A percentile compares a stretch with the other conserved stretches of the same genome.
These are phyloP conservation scores for Corythoichthys haematopterus DNA, from an alignment of 2,113 vertebrate genomes.

Conservation along the genomic window DNA sequence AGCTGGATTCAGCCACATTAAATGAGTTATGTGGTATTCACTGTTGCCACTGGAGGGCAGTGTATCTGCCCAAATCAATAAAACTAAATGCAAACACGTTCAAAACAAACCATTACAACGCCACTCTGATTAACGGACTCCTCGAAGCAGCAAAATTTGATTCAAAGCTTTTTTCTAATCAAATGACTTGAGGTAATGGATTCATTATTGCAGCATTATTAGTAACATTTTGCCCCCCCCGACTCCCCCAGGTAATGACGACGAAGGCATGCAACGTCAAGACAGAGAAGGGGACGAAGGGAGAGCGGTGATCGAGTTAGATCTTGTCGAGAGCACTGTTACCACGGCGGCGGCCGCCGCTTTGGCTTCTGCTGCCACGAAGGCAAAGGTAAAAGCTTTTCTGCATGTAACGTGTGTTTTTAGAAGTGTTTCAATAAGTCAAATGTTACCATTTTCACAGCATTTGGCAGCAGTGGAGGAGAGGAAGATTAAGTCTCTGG, in stretches of 20 bases:
- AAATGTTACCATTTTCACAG: slow-evolving; percentile 52
- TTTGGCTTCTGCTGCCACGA: slow-evolving; percentile 90
- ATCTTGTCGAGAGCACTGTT: slow-evolving; percentile 87
- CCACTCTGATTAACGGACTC: too few species aligned
- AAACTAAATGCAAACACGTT: too few species aligned
- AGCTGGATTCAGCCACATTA: too few species aligned
- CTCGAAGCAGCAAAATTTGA: too few species aligned
- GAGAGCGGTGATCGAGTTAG: slow-evolving; percentile 80
- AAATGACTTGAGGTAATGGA: too few species aligned
- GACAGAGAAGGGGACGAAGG: slow-evolving; percentile 78
- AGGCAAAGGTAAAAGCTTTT: slow-evolving; percentile 85
- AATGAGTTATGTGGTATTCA: too few species aligned
- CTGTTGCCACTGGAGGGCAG: too few species aligned
- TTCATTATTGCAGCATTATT: too few species aligned
- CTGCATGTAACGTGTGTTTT: neutral
- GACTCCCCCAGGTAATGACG: slow-evolving; percentile 77
- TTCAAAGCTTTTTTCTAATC: too few species aligned
- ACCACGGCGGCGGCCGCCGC: slow-evolving; percentile 91
- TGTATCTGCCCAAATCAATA: too few species aligned
- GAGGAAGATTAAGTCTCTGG: slow-evolving; percentile 93
- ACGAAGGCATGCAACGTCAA: slow-evolving; percentile 73
- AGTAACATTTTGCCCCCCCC: too few species aligned
- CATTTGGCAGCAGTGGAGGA: slow-evolving; percentile 95
- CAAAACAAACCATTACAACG: too few species aligned
- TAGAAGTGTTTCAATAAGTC: neutral